Evolutionary conservation across 1,140 invertebrate species (phyloP).

Genomic region (Drosophila gunungcola): DNA sequence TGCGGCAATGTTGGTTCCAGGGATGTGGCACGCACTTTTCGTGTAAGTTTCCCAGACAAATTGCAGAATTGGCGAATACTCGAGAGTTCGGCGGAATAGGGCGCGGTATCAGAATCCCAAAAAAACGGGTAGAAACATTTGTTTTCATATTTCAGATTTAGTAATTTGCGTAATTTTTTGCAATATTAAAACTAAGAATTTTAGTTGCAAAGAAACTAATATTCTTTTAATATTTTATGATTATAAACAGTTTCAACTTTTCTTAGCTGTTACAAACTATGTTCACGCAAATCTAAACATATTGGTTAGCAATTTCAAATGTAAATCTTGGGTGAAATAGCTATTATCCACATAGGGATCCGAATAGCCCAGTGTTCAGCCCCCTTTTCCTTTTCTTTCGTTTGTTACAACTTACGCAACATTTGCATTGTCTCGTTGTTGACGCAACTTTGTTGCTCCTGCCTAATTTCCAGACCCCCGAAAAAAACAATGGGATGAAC

Average conservation of each 20-base stretch:
- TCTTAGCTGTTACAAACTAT: too few species aligned
- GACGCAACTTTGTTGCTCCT: conserved; percentile 52
- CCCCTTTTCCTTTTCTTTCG: conserved; percentile 16
- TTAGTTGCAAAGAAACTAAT: too few species aligned
- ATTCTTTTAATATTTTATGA: too few species aligned
- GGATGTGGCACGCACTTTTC: conserved; percentile 76
- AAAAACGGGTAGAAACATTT: conserved; percentile 20
- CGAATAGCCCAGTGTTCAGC: conserved; percentile 15
- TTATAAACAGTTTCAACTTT: too few species aligned
- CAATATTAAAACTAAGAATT: too few species aligned
- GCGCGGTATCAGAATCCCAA: conserved; percentile 49
- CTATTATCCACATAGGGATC: conserved; percentile 9
- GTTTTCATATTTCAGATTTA: too few species aligned
- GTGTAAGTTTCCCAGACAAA: conserved; percentile 79
- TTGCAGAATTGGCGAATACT: conserved; percentile 76
- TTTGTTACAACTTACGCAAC: conserved; percentile 38
- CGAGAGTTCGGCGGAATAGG: conserved; percentile 71
- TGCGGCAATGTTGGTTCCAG: conserved; percentile 1
- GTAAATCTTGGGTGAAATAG: not conserved
- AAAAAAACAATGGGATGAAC: conserved; percentile 45
- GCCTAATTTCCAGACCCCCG: conserved; percentile 35
- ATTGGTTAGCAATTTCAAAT: not conserved
- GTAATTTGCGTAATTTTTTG: too few species aligned
- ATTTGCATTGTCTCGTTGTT: conserved; percentile 42
- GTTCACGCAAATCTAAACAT: not conserved